phyloP scores from a whole-genome alignment of 2,113 vertebrate species.

The Erinaceus europaeus region DNA sequence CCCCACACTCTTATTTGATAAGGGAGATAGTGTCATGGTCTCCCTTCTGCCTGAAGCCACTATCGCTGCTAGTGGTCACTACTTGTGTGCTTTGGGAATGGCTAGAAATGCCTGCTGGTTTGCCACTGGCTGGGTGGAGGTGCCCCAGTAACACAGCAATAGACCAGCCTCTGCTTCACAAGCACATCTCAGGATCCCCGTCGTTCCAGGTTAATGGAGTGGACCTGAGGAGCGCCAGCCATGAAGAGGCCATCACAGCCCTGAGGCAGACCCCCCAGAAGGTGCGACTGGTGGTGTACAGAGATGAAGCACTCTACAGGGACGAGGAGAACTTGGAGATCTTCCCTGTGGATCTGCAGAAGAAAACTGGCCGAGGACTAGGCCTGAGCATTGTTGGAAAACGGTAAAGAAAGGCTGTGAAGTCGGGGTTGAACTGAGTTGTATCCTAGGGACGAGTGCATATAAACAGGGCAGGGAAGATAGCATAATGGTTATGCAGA shows the following conservation, averaged over 20 bases:
- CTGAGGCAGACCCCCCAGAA: constrained; percentile 92
- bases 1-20: no score
- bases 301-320: constrained; percentile 90
- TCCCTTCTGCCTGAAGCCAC: neutral
- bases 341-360: constrained; percentile 91
- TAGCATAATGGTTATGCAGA: no score
- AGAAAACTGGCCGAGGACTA: constrained; percentile 91
- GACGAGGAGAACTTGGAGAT: constrained; percentile 93
- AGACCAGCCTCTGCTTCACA: neutral
- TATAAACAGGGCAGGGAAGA: neutral
- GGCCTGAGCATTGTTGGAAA: constrained; percentile 98
- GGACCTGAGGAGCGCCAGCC: constrained; percentile 90
- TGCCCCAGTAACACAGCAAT: neutral
- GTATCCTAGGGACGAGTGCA: neutral
- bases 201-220: constrained; percentile 90
- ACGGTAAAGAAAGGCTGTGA: constrained; percentile 81
- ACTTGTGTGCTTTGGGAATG: neutral
- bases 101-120: neutral
- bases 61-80: neutral
- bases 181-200: fast-evolving
- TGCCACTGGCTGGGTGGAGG: neutral
- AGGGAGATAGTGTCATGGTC: neutral
- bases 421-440: neutral
- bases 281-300: constrained; percentile 89
- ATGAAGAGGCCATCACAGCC: constrained; percentile 93